A percentile compares a stretch with the other conserved stretches of the same genome.
These are phyloP conservation scores for Luidia sarsii DNA, from an alignment of 53 echinoderm and acorn worm species.

Conservation along the genomic window DNA sequence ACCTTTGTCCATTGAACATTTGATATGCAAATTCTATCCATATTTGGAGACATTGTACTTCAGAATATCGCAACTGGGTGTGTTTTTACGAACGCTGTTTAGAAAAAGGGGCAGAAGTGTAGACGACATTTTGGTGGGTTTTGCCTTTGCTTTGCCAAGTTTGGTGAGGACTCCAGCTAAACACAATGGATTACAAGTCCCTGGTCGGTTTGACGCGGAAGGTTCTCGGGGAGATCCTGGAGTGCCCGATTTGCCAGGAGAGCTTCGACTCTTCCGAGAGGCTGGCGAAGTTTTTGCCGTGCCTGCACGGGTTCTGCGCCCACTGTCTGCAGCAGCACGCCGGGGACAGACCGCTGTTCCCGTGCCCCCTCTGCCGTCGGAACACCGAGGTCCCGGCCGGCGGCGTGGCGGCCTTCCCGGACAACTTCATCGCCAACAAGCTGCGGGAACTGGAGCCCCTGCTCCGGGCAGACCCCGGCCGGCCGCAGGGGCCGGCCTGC, in stretches of 20 bases:
- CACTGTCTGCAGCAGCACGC: conserved; percentile 41
- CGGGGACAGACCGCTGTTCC: not conserved
- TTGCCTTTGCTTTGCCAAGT: too few species aligned
- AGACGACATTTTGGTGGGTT: too few species aligned
- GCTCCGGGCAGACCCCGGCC: not conserved
- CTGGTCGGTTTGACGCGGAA: not conserved
- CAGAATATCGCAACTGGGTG: too few species aligned
- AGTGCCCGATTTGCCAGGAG: conserved; percentile 32
- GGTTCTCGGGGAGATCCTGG: conserved; percentile 4
- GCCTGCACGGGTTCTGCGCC: conserved; percentile 66
- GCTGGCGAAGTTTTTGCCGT: conserved; percentile 63
- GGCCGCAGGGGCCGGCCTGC: conserved; percentile 26
- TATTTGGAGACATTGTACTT: too few species aligned
- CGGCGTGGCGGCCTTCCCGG: conserved; percentile 24
- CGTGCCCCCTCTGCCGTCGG: conserved; percentile 65
- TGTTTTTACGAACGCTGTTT: too few species aligned
- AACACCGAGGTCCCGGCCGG: conserved; percentile 40
- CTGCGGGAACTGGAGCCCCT: conserved; percentile 34
- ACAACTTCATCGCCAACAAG: conserved; percentile 56
- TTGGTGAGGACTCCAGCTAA: too few species aligned
- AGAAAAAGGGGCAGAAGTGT: too few species aligned
- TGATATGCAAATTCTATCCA: too few species aligned
- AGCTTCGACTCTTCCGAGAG: conserved; percentile 1
- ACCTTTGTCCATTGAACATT: too few species aligned
- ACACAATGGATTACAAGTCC: too few species aligned